Evolutionary conservation across 2,797 vertebrate species (phyloP).

Genomic region (Lepus oiostolus): DNA sequence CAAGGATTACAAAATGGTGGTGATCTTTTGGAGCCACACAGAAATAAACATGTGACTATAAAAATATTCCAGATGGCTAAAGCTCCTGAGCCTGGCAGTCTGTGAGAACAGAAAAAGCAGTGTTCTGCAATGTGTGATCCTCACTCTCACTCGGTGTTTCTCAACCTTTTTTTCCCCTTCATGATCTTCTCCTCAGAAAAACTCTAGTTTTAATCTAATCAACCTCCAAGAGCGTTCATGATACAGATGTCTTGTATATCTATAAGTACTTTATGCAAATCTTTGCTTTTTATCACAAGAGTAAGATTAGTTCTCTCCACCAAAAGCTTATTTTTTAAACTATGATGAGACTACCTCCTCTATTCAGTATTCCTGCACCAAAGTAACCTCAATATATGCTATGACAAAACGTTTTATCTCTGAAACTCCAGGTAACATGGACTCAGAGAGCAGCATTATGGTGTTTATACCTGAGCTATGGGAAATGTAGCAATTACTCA

Average conservation of each 20-base stretch:
- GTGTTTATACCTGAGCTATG: not conserved
- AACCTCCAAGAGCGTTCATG: not conserved
- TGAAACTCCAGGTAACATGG: not conserved
- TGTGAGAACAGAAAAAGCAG: not conserved
- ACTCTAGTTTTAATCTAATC: not conserved
- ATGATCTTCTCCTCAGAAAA: not conserved
- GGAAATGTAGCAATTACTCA: not conserved
- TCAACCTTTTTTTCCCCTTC: not conserved
- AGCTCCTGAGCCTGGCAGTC: not conserved
- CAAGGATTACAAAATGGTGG: not conserved
- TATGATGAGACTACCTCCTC: not conserved
- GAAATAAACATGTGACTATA: not conserved
- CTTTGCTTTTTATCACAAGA: not conserved
- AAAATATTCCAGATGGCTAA: not conserved
- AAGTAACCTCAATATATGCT: not conserved
- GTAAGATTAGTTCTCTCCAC: not conserved
- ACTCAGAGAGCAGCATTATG: not conserved
- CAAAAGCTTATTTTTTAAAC: not conserved
- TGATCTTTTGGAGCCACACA: not conserved
- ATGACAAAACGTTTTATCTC: not conserved
- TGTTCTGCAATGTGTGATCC: not conserved
- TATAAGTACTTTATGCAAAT: not conserved
- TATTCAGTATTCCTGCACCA: not conserved
- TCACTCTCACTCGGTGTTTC: not conserved
- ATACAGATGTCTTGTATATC: not conserved